A percentile compares a stretch with the other conserved stretches of the same genome.
phyloP scores from a whole-genome alignment of 2,888 invertebrate genomes.

The Pelosia muscerda region DNA sequence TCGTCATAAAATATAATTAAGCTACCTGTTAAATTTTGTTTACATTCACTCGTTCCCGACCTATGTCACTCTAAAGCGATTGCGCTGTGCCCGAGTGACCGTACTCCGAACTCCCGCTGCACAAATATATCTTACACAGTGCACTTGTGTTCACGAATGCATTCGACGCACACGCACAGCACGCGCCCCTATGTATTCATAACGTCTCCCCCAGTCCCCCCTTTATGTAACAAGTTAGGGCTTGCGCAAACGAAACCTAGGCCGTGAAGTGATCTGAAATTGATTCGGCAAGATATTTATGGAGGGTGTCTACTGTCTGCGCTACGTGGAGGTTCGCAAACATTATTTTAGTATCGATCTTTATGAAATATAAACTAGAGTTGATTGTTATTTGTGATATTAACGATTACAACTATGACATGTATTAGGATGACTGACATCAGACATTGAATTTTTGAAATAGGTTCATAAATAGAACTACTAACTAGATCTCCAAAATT shows the following conservation, averaged over 20 bases:
- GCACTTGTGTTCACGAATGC: conserved; percentile 35
- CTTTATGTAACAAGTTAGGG: conserved; percentile 66
- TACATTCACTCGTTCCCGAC: conserved; percentile 56
- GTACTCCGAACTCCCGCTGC: conserved; percentile 49
- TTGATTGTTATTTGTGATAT: not conserved
- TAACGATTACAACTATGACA: not conserved
- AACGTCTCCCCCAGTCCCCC: conserved; percentile 60
- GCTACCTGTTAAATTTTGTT: not conserved
- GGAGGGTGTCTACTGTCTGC: not conserved
- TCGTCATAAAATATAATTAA: conserved; percentile 2
- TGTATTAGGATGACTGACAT: too few relatives aligned
- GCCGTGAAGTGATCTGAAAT: conserved; percentile 28
- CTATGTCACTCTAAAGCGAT: conserved; percentile 67
- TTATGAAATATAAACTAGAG: not conserved
- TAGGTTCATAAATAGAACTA: too few relatives aligned
- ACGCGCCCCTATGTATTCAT: conserved; percentile 65
- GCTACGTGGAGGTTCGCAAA: not conserved
- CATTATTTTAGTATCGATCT: not conserved
- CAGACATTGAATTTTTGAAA: too few relatives aligned
- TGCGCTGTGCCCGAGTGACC: conserved; percentile 70
- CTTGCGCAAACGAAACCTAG: conserved; percentile 49
- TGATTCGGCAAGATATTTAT: conserved; percentile 24
- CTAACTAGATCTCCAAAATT: not conserved
- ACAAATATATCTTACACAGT: conserved; percentile 47
- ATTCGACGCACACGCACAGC: conserved; percentile 57